Conservation (phyloP, 2,113 vertebrate genomes). For the Strigops habroptila region DNA sequence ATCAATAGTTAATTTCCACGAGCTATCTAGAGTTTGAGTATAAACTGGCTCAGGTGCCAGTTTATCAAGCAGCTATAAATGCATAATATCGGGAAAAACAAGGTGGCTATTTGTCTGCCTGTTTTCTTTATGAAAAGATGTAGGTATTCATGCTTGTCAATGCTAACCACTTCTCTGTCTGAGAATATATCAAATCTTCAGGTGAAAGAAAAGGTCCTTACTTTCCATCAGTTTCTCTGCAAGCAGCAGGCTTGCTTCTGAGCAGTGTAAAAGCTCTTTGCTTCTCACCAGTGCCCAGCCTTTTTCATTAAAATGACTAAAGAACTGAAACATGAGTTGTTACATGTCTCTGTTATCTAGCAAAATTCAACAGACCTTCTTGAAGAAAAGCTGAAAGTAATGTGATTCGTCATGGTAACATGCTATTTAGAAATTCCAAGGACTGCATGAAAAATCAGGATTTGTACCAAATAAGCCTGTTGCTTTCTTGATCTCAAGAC, state of each 20-base stretch:
- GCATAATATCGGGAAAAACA: not conserved
- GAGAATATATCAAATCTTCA: not conserved
- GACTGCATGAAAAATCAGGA: not conserved
- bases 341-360: not conserved
- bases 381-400: not conserved
- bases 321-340: not conserved
- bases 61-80: not conserved
- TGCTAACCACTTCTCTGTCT: not conserved
- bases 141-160: not conserved
- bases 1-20: not conserved
- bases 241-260: not conserved
- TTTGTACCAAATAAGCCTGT: not conserved
- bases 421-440: not conserved
- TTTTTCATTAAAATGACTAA: not conserved
- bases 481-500: not conserved
- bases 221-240: not conserved
- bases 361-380: not conserved
- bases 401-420: not conserved
- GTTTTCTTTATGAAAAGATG: not conserved
- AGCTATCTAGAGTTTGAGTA: not conserved
- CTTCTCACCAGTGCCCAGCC: not conserved
- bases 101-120: not conserved
- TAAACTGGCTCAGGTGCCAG: not conserved
- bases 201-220: not conserved
- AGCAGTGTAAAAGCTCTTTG: not conserved